Conservation (phyloP, 2,113 vertebrate species). For the Pelecanoides urinatrix region DNA sequence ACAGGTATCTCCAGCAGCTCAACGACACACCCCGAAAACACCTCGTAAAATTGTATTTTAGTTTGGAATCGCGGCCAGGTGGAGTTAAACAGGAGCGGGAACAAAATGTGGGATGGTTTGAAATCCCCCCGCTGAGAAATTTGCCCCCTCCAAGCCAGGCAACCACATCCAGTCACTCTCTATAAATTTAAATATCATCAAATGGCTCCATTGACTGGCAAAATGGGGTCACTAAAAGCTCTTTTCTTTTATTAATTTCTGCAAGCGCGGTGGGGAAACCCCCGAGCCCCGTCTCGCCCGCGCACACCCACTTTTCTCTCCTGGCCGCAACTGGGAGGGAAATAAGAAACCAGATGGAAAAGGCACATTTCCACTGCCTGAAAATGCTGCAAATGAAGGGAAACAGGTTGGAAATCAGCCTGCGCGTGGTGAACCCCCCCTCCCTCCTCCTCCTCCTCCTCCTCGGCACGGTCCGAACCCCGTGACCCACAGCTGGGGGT, state of each 20-base stretch:
- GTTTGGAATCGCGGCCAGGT: rapidly evolving
- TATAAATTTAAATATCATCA: not conserved
- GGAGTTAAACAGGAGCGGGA: not conserved
- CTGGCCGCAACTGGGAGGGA: rapidly evolving
- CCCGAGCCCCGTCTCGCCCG: rapidly evolving
- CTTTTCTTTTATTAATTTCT: not conserved
- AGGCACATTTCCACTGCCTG: not conserved
- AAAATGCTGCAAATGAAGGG: not conserved
- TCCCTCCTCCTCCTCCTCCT: not conserved
- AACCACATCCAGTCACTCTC: not conserved
- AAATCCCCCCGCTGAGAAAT: not conserved
- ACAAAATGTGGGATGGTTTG: not conserved
- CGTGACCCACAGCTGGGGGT: not conserved
- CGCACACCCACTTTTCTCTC: not conserved
- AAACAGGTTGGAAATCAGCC: not conserved
- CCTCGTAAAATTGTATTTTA: not conserved
- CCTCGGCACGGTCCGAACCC: rapidly evolving
- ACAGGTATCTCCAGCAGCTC: not conserved
- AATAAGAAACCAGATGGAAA: not conserved
- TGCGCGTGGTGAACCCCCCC: not conserved
- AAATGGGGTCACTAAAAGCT: not conserved
- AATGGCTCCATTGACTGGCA: rapidly evolving
- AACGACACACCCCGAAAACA: not conserved
- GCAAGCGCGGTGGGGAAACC: not conserved
- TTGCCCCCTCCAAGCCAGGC: rapidly evolving